phyloP scores from a whole-genome alignment of 2,113 vertebrate species.

The Ranitomeya variabilis region DNA sequence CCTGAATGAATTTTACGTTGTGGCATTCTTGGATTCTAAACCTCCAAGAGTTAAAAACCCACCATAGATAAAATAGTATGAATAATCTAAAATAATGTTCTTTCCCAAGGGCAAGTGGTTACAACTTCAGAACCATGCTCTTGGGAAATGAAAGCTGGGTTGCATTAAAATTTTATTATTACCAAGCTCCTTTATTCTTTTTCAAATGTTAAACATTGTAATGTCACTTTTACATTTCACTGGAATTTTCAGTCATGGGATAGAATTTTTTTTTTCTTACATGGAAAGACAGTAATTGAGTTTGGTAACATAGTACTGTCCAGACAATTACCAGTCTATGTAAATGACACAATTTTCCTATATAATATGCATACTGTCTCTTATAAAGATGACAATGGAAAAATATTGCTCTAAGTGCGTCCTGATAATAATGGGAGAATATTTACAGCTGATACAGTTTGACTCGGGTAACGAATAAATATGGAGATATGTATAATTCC shows the following conservation, averaged over 20 bases:
- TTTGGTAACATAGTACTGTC: not conserved
- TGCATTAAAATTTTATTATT: slow-evolving; percentile 18
- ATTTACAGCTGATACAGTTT: not conserved
- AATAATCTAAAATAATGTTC: slow-evolving; percentile 25
- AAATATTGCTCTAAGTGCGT: not conserved
- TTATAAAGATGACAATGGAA: not conserved
- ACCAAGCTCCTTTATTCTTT: slow-evolving; percentile 1
- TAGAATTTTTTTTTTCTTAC: not conserved
- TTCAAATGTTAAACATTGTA: slow-evolving; percentile 16
- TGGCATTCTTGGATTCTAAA: too few relatives aligned
- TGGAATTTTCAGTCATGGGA: not conserved
- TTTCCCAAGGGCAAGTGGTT: not conserved
- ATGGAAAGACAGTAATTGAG: not conserved
- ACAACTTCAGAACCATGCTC: not conserved
- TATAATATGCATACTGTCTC: not conserved
- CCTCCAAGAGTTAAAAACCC: not conserved
- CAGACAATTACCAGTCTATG: not conserved
- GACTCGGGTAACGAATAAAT: too few relatives aligned
- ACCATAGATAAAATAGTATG: not conserved
- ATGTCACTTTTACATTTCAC: not conserved
- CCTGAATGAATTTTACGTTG: too few relatives aligned
- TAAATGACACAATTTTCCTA: not conserved
- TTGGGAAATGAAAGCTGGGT: slow-evolving; percentile 20
- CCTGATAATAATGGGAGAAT: not conserved
- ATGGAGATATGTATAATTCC: too few relatives aligned